Evolutionary conservation across 2,888 invertebrate species (phyloP).

Genomic region (Tenthredo scrophulariae): DNA sequence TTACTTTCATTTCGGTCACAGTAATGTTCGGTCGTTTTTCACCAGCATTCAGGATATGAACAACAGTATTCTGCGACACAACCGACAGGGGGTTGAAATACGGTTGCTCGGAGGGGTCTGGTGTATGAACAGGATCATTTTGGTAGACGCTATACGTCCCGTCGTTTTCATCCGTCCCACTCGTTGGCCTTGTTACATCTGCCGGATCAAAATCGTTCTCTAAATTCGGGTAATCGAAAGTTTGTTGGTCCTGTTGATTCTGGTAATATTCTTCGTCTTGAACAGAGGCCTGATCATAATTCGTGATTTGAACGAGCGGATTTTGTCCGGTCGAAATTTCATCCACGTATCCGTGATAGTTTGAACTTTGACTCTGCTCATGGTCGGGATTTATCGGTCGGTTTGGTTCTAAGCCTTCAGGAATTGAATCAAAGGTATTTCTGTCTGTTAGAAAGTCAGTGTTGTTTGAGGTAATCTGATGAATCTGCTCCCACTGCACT

Average conservation of each 20-base stretch:
- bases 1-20: conserved; percentile 49
- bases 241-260: neutral
- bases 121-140: conserved; percentile 8
- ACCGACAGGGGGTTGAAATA: conserved; percentile 65
- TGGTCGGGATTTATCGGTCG: conserved; percentile 54
- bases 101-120: conserved; percentile 41
- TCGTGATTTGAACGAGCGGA: neutral
- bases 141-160: neutral
- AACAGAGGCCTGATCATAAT: conserved; percentile 8
- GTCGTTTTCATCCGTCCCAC: neutral
- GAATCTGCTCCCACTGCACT: conserved; percentile 71
- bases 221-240: conserved; percentile 8
- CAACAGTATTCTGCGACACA: conserved; percentile 72
- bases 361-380: conserved; percentile 25
- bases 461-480: conserved; percentile 63
- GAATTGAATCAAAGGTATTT: conserved; percentile 61
- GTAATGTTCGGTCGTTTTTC: conserved; percentile 67
- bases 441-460: conserved; percentile 57
- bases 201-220: conserved; percentile 18
- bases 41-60: conserved; percentile 71
- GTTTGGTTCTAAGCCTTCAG: conserved; percentile 65
- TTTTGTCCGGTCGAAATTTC: conserved; percentile 1
- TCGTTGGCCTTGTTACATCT: conserved; percentile 28
- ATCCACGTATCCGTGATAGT: conserved; percentile 53
- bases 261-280: conserved; percentile 7